Evolutionary conservation across 2,797 vertebrate genomes (phyloP).

Genomic region (Cottoperca gobio): DNA sequence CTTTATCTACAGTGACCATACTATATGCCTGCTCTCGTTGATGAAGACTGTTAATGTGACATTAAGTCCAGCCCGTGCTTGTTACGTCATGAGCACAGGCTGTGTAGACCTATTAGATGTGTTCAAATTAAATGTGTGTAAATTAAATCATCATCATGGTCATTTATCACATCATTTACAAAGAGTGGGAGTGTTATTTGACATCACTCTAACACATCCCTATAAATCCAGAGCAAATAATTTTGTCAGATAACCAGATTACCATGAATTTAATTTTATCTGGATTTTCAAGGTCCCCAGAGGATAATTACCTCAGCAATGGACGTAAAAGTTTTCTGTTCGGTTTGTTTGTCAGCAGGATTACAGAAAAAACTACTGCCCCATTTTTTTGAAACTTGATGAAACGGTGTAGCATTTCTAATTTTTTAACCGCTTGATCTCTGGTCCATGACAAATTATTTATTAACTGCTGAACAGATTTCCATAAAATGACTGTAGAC

Average conservation of each 20-base stretch:
- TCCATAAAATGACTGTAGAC: background rate
- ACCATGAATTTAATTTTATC: no score
- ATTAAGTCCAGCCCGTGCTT: no score
- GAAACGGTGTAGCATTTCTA: background rate
- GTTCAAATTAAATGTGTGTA: no score
- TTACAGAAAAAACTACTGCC: no score
- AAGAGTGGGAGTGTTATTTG: no score
- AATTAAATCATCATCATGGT: no score
- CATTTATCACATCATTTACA: no score
- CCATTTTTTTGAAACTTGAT: no score
- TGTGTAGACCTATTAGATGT: background rate
- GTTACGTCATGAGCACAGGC: background rate
- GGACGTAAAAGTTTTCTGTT: no score
- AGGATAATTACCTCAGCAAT: background rate
- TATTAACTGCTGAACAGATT: background rate
- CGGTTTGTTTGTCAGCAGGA: no score
- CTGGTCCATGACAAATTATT: background rate
- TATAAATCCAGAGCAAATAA: background rate
- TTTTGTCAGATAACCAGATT: no score
- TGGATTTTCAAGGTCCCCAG: background rate
- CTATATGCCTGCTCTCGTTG: background rate
- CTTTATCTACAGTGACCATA: background rate
- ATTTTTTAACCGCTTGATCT: background rate
- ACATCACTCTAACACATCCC: background rate
- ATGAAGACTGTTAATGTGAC: slow-evolving; percentile 29